phyloP scores from a whole-genome alignment of 2,888 invertebrate genomes.

The Monoplex corrugatus region DNA sequence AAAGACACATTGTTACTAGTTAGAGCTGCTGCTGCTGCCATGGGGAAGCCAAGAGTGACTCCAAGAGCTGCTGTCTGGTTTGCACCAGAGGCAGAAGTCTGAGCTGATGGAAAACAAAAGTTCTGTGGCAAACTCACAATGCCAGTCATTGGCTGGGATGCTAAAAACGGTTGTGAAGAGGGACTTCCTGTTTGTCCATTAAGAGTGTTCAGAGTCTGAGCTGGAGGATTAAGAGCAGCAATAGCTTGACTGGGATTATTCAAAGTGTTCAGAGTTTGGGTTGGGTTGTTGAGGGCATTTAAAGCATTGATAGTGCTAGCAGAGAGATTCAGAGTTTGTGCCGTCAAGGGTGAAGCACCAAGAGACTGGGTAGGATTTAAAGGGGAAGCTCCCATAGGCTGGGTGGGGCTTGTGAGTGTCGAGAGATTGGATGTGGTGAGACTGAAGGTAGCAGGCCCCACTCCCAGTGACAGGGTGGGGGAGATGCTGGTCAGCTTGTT shows the following conservation, averaged over 20 bases:
- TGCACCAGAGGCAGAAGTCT: constrained; percentile 37
- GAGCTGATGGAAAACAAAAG: constrained; percentile 57
- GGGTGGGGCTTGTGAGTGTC: constrained; percentile 45
- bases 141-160: constrained; percentile 43
- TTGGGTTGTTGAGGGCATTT: background rate
- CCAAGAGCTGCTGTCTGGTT: constrained; percentile 36
- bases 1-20: constrained; percentile 48
- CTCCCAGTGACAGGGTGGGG: constrained; percentile 32
- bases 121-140: constrained; percentile 58
- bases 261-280: constrained; percentile 39
- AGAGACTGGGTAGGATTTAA: constrained; percentile 43
- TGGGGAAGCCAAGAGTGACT: constrained; percentile 51
- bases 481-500: constrained; percentile 39
- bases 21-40: constrained; percentile 29
- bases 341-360: constrained; percentile 36
- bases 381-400: constrained; percentile 41
- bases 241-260: background rate
- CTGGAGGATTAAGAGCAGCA: constrained; percentile 8
- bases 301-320: constrained; percentile 17
- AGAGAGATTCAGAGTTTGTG: constrained; percentile 53
- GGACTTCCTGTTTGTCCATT: constrained; percentile 17
- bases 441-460: constrained; percentile 2
- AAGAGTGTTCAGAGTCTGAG: constrained; percentile 27
- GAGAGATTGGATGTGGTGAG: constrained; percentile 24
- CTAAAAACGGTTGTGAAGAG: constrained; percentile 47